phyloP scores from a whole-genome alignment of 2,113 vertebrate genomes.

The Poicephalus meyeri region DNA sequence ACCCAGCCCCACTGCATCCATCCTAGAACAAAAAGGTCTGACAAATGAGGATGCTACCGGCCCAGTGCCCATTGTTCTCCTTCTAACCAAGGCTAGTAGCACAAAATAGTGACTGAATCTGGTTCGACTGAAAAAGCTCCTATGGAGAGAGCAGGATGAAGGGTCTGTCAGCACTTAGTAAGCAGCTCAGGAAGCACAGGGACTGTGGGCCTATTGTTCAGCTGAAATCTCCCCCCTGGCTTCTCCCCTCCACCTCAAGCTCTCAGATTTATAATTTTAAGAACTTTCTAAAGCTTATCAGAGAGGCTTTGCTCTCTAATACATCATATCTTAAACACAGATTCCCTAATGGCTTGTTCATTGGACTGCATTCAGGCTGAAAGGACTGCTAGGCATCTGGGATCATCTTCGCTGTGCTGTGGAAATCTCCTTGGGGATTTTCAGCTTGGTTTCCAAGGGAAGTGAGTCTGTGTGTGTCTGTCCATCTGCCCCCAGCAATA shows the following conservation, averaged over 20 bases:
- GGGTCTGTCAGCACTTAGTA: slow-evolving; percentile 41
- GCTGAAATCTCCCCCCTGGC: not conserved
- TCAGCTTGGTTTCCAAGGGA: not conserved
- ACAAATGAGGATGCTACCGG: not conserved
- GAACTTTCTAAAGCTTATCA: slow-evolving; percentile 22
- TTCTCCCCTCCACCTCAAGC: not conserved
- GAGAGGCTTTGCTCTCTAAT: slow-evolving; percentile 1
- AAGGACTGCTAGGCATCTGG: not conserved
- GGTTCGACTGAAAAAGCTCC: not conserved
- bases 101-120: not conserved
- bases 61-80: not conserved
- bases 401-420: not conserved
- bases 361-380: not conserved
- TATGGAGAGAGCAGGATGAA: not conserved
- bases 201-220: slow-evolving; percentile 32
- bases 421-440: slow-evolving; percentile 44
- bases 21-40: not conserved
- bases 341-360: slow-evolving; percentile 17
- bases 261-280: not conserved
- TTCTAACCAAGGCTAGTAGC: not conserved
- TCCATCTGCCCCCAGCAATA: not conserved
- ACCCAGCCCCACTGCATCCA: not conserved
- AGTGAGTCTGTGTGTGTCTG: not conserved
- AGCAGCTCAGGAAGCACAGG: slow-evolving; percentile 5
- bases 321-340: not conserved